Evolutionary conservation across 1,140 invertebrate genomes (phyloP).

Genomic region (Pseudomyrmex cubaensis): DNA sequence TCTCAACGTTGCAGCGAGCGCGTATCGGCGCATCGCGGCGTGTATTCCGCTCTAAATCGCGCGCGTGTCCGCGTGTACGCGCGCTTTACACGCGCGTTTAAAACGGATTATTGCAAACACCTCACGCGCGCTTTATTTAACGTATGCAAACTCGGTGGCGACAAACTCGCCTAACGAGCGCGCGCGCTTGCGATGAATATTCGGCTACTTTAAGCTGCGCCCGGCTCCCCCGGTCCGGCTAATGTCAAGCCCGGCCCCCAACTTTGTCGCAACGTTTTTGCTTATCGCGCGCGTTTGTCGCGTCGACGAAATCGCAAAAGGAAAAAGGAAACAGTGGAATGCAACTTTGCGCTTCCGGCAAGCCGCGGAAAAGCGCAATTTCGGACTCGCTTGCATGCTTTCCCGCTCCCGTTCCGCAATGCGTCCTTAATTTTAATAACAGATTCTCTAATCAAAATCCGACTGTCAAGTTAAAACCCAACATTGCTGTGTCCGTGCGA

Average conservation of each 20-base stretch:
- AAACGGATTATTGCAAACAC: slow-evolving; percentile 60
- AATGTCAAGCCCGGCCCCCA: slow-evolving; percentile 45
- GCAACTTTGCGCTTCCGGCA: slow-evolving; percentile 31
- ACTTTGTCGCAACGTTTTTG: slow-evolving; percentile 47
- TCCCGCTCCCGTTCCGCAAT: not conserved
- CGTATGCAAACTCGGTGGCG: slow-evolving; percentile 60
- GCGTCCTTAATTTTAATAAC: slow-evolving; percentile 43
- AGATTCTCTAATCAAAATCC: slow-evolving; percentile 14
- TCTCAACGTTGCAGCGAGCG: not conserved
- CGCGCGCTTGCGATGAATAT: slow-evolving; percentile 55
- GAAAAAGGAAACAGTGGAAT: not conserved
- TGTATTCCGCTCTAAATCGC: slow-evolving; percentile 27
- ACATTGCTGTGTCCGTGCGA: too few relatives aligned
- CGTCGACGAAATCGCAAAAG: slow-evolving; percentile 25
- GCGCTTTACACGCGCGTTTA: slow-evolving; percentile 50
- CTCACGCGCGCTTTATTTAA: slow-evolving; percentile 36
- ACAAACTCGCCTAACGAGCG: slow-evolving; percentile 56
- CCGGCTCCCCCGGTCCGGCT: not conserved
- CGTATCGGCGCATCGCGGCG: not conserved
- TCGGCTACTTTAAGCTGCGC: slow-evolving; percentile 49
- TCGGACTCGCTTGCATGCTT: not conserved
- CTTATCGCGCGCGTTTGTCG: slow-evolving; percentile 34
- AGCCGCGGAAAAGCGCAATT: slow-evolving; percentile 31
- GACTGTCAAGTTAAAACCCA: not conserved
- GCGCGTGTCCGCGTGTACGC: slow-evolving; percentile 8